phyloP scores from a whole-genome alignment of 2,888 invertebrate genomes.

The Drosophila ustulata region DNA sequence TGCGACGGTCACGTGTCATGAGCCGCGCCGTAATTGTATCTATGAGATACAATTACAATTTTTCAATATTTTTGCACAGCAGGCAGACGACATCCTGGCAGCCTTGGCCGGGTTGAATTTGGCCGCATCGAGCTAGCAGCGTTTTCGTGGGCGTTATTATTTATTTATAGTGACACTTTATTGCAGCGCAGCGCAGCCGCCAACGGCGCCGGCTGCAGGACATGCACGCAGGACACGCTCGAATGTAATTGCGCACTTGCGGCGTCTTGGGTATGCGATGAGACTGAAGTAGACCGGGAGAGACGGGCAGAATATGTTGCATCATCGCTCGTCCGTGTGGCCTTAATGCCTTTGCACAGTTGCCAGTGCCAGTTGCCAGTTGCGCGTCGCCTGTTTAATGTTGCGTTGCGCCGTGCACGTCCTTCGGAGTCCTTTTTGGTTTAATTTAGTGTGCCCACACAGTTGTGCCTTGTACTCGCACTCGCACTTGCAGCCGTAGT shows the following conservation, averaged over 20 bases:
- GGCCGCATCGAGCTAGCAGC: constrained; percentile 2
- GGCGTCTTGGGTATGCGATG: constrained; percentile 61
- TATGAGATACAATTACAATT: constrained; percentile 79
- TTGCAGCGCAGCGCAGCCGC: constrained; percentile 58
- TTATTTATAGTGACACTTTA: constrained; percentile 81
- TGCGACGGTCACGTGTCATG: constrained; percentile 29
- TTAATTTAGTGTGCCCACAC: constrained; percentile 76
- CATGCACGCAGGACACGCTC: constrained; percentile 71
- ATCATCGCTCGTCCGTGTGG: constrained; percentile 72
- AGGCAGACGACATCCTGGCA: constrained; percentile 29
- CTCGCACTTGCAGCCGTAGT: neutral
- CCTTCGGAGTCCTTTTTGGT: constrained; percentile 59
- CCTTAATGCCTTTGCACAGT: constrained; percentile 73
- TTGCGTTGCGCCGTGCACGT: constrained; percentile 79
- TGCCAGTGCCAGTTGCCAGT: constrained; percentile 63
- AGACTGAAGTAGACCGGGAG: constrained; percentile 2
- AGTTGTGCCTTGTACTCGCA: constrained; percentile 35
- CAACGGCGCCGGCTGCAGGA: constrained; percentile 68
- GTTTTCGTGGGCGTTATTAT: constrained; percentile 77
- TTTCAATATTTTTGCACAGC: constrained; percentile 80
- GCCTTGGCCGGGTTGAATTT: constrained; percentile 8
- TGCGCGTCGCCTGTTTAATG: constrained; percentile 76
- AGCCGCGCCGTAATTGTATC: constrained; percentile 73
- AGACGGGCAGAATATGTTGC: constrained; percentile 70
- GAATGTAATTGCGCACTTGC: constrained; percentile 79